Conservation (phyloP, 2,888 invertebrate genomes). For the Sinhomidia bicolor region DNA sequence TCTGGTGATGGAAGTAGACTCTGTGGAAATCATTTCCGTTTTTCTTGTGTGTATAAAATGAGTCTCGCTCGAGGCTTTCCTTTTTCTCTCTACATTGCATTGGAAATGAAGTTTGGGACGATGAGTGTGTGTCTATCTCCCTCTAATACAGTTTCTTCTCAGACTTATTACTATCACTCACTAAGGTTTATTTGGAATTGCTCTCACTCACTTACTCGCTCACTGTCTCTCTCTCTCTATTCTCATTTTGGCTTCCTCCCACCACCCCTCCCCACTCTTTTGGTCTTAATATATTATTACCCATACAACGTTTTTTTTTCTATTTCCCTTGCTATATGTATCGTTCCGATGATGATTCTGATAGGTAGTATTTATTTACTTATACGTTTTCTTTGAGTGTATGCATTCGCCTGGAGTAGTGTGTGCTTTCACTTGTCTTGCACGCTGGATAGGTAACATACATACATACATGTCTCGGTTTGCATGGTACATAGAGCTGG, state of each 20-base stretch:
- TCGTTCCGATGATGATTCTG: not conserved
- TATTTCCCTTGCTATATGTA: not conserved
- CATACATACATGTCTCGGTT: not conserved
- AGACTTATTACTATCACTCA: constrained; percentile 31
- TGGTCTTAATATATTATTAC: not conserved
- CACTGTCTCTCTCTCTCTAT: not conserved
- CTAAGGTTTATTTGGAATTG: constrained; percentile 30
- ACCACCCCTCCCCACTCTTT: not conserved
- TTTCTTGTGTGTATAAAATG: constrained; percentile 11
- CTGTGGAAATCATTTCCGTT: constrained; percentile 44
- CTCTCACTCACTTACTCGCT: not conserved
- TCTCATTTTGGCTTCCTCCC: constrained; percentile 15
- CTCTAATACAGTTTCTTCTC: not conserved
- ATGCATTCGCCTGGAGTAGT: not conserved
- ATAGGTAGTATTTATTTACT: constrained; percentile 21
- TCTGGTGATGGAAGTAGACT: not conserved
- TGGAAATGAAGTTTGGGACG: constrained; percentile 34
- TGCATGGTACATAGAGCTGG: constrained; percentile 45
- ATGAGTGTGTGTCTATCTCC: not conserved
- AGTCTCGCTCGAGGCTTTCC: not conserved
- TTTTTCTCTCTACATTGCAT: not conserved
- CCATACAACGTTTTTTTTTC: no score
- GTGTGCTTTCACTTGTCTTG: not conserved
- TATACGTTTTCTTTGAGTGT: not conserved
- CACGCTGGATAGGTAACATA: not conserved